Percentiles rank a stretch among this genome's conserved stretches.
phyloP scores from a whole-genome alignment of 2,113 vertebrate genomes.

The Piprites chloris region DNA sequence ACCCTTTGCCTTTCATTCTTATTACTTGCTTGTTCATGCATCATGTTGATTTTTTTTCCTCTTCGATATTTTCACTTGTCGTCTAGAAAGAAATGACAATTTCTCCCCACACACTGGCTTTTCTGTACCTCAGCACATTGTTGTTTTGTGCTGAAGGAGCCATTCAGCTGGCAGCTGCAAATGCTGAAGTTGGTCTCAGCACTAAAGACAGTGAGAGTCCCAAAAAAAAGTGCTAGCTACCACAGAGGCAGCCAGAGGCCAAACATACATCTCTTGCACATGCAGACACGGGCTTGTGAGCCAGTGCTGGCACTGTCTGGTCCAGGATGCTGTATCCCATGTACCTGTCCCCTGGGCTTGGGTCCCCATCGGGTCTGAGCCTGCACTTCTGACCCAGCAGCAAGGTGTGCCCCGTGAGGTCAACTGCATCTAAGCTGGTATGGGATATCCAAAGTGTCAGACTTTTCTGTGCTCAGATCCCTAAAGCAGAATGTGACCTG shows the following conservation, averaged over 20 bases:
- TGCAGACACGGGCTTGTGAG: rapidly evolving
- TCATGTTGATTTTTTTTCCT: not conserved
- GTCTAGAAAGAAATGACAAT: not conserved
- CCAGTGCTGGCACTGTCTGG: not conserved
- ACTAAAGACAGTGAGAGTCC: not conserved
- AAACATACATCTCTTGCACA: rapidly evolving
- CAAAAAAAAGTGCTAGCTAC: not conserved
- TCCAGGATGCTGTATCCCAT: rapidly evolving
- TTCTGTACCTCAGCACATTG: not conserved
- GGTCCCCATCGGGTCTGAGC: not conserved
- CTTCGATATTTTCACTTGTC: not conserved
- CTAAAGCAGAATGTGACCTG: not conserved
- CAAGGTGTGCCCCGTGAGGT: not conserved
- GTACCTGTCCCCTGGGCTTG: no score
- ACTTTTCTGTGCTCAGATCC: not conserved
- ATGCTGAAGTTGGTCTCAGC: not conserved
- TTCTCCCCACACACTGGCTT: not conserved
- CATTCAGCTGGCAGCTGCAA: not conserved
- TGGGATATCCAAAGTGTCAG: not conserved
- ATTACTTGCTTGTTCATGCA: not conserved
- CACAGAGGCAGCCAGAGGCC: not conserved
- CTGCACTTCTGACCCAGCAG: not conserved
- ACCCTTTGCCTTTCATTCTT: not conserved
- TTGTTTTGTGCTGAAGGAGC: not conserved
- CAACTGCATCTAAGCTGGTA: not conserved